Base-by-base conservation (phyloP, 2,888 invertebrate genomes). In the Acleris literana region DNA sequence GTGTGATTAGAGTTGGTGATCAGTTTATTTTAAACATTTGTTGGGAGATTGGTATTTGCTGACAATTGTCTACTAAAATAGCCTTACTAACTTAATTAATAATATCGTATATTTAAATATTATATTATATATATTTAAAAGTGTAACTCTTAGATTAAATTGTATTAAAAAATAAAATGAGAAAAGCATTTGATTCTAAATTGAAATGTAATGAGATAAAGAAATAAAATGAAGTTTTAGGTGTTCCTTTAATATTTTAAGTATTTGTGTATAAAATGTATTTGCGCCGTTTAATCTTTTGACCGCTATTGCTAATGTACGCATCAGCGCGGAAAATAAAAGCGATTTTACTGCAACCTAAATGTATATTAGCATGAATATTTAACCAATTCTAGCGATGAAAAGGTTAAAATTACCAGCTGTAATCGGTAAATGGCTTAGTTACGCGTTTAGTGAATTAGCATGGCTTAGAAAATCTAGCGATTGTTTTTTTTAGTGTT, bases 171-270 rank as follows among this genome's bases (percentile, higher is more conserved):
- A 92, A 87, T 90, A 81, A 85, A 88, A 84, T 77, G 74, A 82
- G 83, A 79, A 84, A 92, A 92, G 92, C 92, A 91, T 87, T 89
- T 85, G 88, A 92, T 92, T 92, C 92, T 92, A 92, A 92, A 92
- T 88, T 89, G 86, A 85, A 87, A 81, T 84, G 81, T 89, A 90
- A 87, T 33, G 33, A 33, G 33, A 33, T 33, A 33, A 33, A 33
- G 33, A 33, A 33, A 33, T 89, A 87, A 90, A 91, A 91, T 90
- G 88, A 88, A 86, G 88, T 87, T 84, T 79, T 84, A 86, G 84
- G 76, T 86, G 86, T 86, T 86, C 55, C 49, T 65, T 82, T 81
- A 78, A 74, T 75, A 82, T 86, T 81, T 76, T 70, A 44, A 62
- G 58, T 58, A 52, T 57, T 66, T 39, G 25, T 57, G 43, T 44